Evolutionary conservation across 2,113 vertebrate genomes (phyloP).

Genomic region (Lophius piscatorius): DNA sequence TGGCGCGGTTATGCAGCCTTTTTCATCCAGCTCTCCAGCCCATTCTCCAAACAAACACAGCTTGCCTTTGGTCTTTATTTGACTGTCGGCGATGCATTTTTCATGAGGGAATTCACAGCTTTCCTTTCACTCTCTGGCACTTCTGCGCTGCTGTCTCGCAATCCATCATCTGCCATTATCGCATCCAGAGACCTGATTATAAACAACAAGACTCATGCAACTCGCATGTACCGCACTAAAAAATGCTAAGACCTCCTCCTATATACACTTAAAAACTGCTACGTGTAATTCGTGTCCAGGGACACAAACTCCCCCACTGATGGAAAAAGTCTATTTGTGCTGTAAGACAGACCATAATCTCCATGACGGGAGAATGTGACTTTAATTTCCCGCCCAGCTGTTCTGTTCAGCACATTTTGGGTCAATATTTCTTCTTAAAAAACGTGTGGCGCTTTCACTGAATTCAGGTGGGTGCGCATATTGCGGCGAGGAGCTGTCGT

Average conservation of each 20-base stretch:
- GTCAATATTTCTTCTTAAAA: too few relatives aligned
- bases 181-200: slow-evolving; percentile 35
- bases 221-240: neutral
- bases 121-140: slow-evolving; percentile 62
- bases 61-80: slow-evolving; percentile 66
- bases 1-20: slow-evolving; percentile 41
- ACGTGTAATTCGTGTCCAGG: too few relatives aligned
- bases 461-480: too few relatives aligned
- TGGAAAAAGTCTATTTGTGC: too few relatives aligned
- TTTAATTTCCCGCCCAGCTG: too few relatives aligned
- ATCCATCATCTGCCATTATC: slow-evolving; percentile 61
- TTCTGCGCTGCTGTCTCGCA: slow-evolving; percentile 49
- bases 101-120: slow-evolving; percentile 61
- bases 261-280: too few relatives aligned
- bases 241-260: neutral
- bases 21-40: slow-evolving; percentile 29
- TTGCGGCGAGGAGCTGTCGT: too few relatives aligned
- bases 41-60: slow-evolving; percentile 56
- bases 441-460: too few relatives aligned
- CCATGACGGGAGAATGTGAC: too few relatives aligned
- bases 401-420: too few relatives aligned
- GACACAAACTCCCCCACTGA: too few relatives aligned
- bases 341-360: too few relatives aligned
- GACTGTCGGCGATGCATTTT: slow-evolving; percentile 69
- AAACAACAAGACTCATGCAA: slow-evolving; percentile 26